Base-by-base conservation (phyloP, 2,797 vertebrate species). In the Nothura maculosa region DNA sequence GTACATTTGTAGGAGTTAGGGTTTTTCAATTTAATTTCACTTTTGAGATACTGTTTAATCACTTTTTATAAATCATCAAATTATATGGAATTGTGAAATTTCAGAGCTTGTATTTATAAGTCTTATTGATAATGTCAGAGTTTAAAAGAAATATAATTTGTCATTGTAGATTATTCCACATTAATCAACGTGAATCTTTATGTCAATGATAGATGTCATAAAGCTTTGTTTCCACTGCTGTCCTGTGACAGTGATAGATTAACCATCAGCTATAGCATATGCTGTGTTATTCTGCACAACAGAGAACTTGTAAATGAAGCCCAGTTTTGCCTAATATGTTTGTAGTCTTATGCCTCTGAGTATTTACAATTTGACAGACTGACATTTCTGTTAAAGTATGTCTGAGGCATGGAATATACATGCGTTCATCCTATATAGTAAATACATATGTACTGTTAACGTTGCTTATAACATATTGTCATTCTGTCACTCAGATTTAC, bases 211-310 rank as follows among this genome's bases (percentile, higher is more conserved):
- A 84, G 92, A 58, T 94, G 73, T 94, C 92, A 62, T 94, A 94
- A 96, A 90, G 95, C 94, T 97, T 96, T 96, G 79, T 93, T 96
- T 95, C 87, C 95, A 90, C 95, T 85, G 90, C 95, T 93, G 94
- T 91, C 90, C 89, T 54, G 6, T 96, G 92, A 96, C 94, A 96
- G 91, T 91, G 86, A 89, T 97, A 87, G 87, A 94, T 96, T 94
- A 96, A 96, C 92, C 93, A 82, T 93, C 94, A 94, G 90, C 82
- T 96, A 75, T 91, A 95, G 74, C 92, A 87, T 95, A 96, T 94
- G 97, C 94, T 95, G 85, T 36, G 87, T 96, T 94, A 94, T 93
- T 97, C 92, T 89, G 73, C 77, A 80, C 89, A 92, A 52, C 42
- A 91, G 83, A 96, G 86, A 77, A 85, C 94, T 96, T 96, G 47